Base-by-base conservation (phyloP, 2,888 invertebrate genomes). In the Macaria notata region DNA sequence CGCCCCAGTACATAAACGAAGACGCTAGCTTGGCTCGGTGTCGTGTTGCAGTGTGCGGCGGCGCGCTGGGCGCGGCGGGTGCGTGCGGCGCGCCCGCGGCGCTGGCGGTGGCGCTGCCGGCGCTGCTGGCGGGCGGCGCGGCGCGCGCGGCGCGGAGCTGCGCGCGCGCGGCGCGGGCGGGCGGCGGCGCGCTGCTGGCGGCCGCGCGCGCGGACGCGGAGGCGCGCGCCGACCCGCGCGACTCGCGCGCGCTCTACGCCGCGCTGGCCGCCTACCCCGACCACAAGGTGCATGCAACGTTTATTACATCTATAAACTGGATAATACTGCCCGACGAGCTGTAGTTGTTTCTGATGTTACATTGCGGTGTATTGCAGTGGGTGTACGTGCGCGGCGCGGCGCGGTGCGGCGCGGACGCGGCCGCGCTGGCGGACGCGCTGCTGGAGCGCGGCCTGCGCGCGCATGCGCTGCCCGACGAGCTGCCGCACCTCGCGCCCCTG, bases 381-480 rank as follows among this genome's bases (percentile, higher is more conserved):
- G 36, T 73, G 70, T 68, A 75, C 75, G 84, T 83, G 74, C 79
- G 81, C 62, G 83, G 81, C 69, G 83, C 81, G 67, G 70, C 72
- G 69, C 73, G 76, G 74, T 66, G 75, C 66, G 68, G 71, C 94
- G 38, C 92, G 60, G 93, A 94, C 71, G 81, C 94, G 62, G 88
- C 92, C 0, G 94, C 94, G 85, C 93, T 96, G 66, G 94, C 95
- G 72, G 96, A 96, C 86, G 86, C 95, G 56, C 92, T 96, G 73
- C 94, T 95, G 52, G 96, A 96, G 76, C 95, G 95, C 73, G 94
- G 94, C 74, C 85, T 96, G 60, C 92, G 96, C 52, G 89, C 95
- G 70, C 96, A 95, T 81, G 94, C 96, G 46, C 93, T 96, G 46
- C 94, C 94, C 0, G 95, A 96, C 79, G 96, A 96, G 84, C 90